Evolutionary conservation across 1,140 invertebrate species (phyloP).

Genomic region (Nomia melanderi): DNA sequence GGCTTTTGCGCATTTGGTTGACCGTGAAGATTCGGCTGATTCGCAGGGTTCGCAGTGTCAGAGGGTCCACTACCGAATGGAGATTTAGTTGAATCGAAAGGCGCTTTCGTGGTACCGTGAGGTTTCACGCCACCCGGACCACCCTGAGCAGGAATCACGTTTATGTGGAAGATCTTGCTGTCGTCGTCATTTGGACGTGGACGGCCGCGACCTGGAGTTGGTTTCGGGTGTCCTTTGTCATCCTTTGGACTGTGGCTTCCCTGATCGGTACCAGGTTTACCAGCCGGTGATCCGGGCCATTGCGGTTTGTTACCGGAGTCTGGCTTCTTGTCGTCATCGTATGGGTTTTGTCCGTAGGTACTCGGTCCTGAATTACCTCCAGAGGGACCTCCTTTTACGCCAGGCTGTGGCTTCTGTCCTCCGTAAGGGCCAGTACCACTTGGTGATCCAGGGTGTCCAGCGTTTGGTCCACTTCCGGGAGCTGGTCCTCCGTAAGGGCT

Average conservation of each 20-base stretch:
- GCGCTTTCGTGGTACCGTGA: not conserved
- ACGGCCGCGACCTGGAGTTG: not conserved
- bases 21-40: not conserved
- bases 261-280: not conserved
- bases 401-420: not conserved
- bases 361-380: not conserved
- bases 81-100: not conserved
- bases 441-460: no score
- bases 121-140: not conserved
- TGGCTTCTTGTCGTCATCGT: not conserved
- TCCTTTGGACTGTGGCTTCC: not conserved
- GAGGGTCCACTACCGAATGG: not conserved
- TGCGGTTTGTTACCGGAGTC: not conserved
- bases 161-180: slow-evolving; percentile 30
- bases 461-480: not conserved
- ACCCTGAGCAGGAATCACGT: slow-evolving; percentile 20
- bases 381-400: slow-evolving; percentile 12
- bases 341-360: not conserved
- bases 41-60: not conserved
- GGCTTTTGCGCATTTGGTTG: not conserved
- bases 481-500: not conserved
- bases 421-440: not conserved
- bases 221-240: not conserved
- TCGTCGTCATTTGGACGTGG: not conserved
- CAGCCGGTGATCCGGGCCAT: not conserved